Evolutionary conservation across 1,140 invertebrate species (phyloP), one percentile per base, ranked within the genome.

Genomic region (Drosophila tsacasi): DNA sequence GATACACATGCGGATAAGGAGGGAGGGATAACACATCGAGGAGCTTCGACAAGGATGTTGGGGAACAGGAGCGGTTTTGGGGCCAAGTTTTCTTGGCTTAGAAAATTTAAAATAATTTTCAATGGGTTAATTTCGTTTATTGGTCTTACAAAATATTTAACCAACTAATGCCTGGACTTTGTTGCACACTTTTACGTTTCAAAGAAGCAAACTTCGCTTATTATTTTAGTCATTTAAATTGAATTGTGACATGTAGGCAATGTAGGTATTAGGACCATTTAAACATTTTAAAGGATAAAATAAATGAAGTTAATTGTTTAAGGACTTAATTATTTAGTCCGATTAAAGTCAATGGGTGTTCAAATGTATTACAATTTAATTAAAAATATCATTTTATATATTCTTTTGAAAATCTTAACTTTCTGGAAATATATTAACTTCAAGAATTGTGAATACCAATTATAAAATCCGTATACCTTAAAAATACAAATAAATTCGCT

Each of bases 21-120:
- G 32, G 27, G 19, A 64, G 59, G 39, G 50, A 49, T 42, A 66
- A 62, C 61, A 79, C 47, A 44, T 55, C 37, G 66, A 62, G 65
- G 65, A 61, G 61, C 61, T 52, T 49, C 30, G 21, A 44, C 47
- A 47, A 66, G 49, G 58, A 62, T 50, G 44, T 47, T 23, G 17
- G 23, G 9, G 23, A 21, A 7, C 67, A 60, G 69, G 68, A 37
- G 67, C 69, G 69, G 69, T 15, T 40, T 23, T 17, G 13, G 19
- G 13, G 19, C 1, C 5, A 37, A 37, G 12, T 21, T 15, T 10
- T 8, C 15, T 37, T 55, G 19, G 32, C 23, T 23, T 21, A 21
- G 13, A 21, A 30, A 9, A 21, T 9, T 13, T 15, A 9, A 3
- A 7, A 23, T 15, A 21, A 15, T 15, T 1, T 13, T 21, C 1